Evolutionary conservation across 53 echinoderm and acorn worm genomes (phyloP), one percentile per base, ranked within the genome.

Genomic region (Holothuria leucospilota): DNA sequence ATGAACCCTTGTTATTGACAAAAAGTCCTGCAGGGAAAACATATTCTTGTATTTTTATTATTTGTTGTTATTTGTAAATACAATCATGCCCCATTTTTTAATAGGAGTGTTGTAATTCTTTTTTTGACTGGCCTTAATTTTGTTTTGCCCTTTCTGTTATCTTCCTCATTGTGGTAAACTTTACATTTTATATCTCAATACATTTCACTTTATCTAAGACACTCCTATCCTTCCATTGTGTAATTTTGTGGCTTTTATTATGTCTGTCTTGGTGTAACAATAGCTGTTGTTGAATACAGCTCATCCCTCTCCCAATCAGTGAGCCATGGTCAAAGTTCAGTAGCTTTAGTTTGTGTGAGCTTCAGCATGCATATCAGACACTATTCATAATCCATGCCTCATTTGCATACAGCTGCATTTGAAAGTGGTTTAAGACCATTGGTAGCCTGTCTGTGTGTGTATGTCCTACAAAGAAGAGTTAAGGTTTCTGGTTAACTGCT

Each of bases 351-450:
- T 29, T 20, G 68, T 34, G 68, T 68, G 18, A 68, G 72, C 38
- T 39, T 72, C 56, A 56, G 56, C 2, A 56, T 23, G 72, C 72
- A 39, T 34, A 68, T 68, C 68, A 68, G 68, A 68, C 68, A 68
- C 68, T 29, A 30, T 72, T 72, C 72, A 72, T 72, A 72, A 72
- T 72, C 72, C 39, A 39, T 39, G 71, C 30, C 72, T 72, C 72
- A 72, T 72, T 72, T 72, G 72, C 72, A 72, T 72, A 72, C 72
- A 72, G 72, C 72, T 72, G 72, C 72, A 72, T 72, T 46, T 23
- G 39, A 41, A 72, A 72, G 72, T 72, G 72, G 72, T 72, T 30
- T n/a, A 16, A 38, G 72, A 72, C 68, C 68, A 68, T 28, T 29
- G 28, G 68, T 68, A 7, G 28, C 46, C 46, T 46, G 68, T 25